These are phyloP conservation scores for Apantesis nais DNA, from an alignment of 2,888 invertebrate genomes.

Conservation along the genomic window DNA sequence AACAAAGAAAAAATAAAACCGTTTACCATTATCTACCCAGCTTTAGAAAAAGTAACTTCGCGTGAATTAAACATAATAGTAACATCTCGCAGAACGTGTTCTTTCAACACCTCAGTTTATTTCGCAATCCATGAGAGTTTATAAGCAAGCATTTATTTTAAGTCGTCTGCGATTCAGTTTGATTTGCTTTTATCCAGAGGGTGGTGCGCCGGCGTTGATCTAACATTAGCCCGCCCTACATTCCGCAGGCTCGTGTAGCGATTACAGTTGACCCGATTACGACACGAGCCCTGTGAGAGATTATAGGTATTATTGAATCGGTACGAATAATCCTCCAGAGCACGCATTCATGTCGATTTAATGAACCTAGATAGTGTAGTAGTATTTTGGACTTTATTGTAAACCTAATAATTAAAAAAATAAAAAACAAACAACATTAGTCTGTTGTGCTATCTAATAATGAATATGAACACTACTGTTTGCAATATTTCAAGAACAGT, in stretches of 20 bases:
- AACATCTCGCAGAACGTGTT: slow-evolving; percentile 2
- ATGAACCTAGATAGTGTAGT: too few species aligned
- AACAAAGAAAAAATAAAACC: background rate
- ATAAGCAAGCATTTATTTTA: slow-evolving; percentile 54
- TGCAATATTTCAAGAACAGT: slow-evolving; percentile 13
- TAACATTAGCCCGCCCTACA: slow-evolving; percentile 81
- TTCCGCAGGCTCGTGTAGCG: slow-evolving; percentile 71
- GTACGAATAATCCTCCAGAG: slow-evolving; percentile 21
- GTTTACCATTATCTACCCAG: background rate
- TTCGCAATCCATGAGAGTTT: slow-evolving; percentile 33
- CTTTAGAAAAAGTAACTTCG: background rate
- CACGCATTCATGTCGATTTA: slow-evolving; percentile 8
- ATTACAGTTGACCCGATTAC: slow-evolving; percentile 77
- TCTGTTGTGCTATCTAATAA: background rate
- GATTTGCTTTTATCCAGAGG: slow-evolving; percentile 66
- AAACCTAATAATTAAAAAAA: background rate
- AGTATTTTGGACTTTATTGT: background rate
- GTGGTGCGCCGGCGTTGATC: slow-evolving; percentile 65
- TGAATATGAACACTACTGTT: slow-evolving; percentile 1
- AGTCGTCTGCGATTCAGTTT: slow-evolving; percentile 47
- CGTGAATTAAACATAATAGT: slow-evolving; percentile 3
- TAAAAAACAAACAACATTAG: background rate
- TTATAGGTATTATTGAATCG: slow-evolving; percentile 29
- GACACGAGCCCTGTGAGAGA: slow-evolving; percentile 57
- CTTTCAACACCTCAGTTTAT: slow-evolving; percentile 29